Evolutionary conservation across 2,113 vertebrate genomes (phyloP).

Genomic region (Ciconia maguari): DNA sequence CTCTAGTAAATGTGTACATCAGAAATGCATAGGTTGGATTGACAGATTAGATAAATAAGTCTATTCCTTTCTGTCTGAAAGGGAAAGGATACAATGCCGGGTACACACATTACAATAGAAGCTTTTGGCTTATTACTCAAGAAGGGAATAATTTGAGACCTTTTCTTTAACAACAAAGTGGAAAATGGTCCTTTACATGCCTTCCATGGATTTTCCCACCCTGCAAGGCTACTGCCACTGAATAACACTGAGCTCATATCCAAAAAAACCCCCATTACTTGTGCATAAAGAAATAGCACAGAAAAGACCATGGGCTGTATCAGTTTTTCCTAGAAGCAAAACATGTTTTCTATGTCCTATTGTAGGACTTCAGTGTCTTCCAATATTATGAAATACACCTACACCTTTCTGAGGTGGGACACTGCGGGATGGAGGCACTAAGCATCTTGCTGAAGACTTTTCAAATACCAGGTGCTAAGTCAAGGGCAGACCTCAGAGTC

Average conservation of each 20-base stretch:
- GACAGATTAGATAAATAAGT: conserved; percentile 27
- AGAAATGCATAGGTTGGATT: conserved; percentile 8
- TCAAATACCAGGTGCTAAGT: neutral
- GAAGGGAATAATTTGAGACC: neutral
- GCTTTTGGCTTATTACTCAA: neutral
- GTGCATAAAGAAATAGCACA: neutral
- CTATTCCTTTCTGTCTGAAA: neutral
- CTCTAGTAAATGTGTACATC: neutral
- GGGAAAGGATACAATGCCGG: neutral
- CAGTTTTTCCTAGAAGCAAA: neutral
- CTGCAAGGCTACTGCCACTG: neutral
- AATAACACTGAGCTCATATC: neutral
- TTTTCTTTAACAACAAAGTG: neutral
- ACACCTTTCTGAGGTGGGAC: neutral
- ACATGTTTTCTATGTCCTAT: neutral
- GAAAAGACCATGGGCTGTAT: neutral
- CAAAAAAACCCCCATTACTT: neutral
- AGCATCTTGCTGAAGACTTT: neutral
- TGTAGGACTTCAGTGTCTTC: neutral
- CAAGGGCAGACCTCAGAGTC: neutral
- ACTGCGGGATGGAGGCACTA: neutral
- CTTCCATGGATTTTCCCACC: neutral
- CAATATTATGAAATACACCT: neutral
- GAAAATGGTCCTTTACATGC: neutral
- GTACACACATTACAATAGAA: neutral